Evolutionary conservation across 2,888 invertebrate genomes (phyloP).

Genomic region (Thera britannica): DNA sequence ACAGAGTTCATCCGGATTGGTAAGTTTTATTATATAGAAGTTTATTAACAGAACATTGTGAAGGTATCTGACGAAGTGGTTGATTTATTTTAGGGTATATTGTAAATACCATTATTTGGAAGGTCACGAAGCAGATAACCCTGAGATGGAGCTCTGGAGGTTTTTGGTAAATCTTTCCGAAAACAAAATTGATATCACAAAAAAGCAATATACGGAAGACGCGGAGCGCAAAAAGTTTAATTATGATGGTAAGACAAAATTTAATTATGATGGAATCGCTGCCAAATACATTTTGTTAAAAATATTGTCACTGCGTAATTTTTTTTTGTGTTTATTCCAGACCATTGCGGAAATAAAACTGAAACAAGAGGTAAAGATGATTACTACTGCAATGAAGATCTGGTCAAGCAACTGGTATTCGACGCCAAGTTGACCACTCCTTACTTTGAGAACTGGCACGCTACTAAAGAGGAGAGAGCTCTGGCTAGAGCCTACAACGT

Average conservation of each 20-base stretch:
- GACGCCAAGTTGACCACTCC: conserved; percentile 91
- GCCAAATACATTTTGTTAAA: neutral
- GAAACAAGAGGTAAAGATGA: conserved; percentile 85
- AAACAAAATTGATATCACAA: conserved; percentile 73
- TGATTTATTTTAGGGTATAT: conserved; percentile 87
- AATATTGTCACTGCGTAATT: too few relatives aligned
- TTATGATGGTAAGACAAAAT: conserved; percentile 62
- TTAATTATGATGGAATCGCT: conserved; percentile 54
- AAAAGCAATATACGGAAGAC: conserved; percentile 69
- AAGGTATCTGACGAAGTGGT: neutral
- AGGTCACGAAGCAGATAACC: conserved; percentile 89
- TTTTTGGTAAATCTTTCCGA: conserved; percentile 88
- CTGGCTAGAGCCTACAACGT: conserved; percentile 89
- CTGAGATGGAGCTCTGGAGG: conserved; percentile 90
- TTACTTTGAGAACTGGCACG: conserved; percentile 84
- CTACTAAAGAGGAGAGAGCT: conserved; percentile 76
- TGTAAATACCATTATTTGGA: conserved; percentile 94
- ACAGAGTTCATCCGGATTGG: conserved; percentile 95
- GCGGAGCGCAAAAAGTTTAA: conserved; percentile 49
- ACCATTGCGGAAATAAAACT: conserved; percentile 87
- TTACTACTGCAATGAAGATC: conserved; percentile 93
- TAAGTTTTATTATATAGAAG: conserved; percentile 54
- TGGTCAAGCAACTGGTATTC: conserved; percentile 93
- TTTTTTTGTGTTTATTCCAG: conserved; percentile 60
- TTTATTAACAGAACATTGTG: too few relatives aligned